Conservation (phyloP, 2,113 vertebrate genomes). For the Leucopsar rothschildi region DNA sequence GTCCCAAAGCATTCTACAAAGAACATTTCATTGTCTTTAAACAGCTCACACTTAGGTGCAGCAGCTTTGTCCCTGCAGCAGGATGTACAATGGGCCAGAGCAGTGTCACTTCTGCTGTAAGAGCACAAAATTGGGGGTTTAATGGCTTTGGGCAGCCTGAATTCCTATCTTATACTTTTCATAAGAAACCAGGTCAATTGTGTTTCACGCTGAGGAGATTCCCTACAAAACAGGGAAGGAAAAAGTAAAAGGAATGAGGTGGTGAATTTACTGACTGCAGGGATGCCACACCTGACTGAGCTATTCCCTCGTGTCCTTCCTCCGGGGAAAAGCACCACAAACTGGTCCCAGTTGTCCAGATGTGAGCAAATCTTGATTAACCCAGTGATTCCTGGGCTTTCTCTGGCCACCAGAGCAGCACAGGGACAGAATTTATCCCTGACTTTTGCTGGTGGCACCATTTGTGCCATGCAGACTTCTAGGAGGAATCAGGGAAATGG, state of each 20-base stretch:
- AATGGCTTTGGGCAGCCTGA: background rate
- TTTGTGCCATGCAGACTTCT: background rate
- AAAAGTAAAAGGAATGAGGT: rapidly evolving
- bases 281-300: background rate
- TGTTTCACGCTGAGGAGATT: background rate
- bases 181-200: background rate
- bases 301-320: rapidly evolving
- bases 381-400: background rate
- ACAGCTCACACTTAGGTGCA: background rate
- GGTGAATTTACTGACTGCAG: background rate
- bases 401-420: background rate
- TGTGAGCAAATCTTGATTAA: background rate
- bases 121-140: background rate
- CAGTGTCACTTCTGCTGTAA: background rate
- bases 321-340: background rate
- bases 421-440: background rate
- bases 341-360: background rate
- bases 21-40: background rate
- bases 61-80: background rate
- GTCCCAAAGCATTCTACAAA: background rate
- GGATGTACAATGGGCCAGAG: background rate
- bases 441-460: background rate
- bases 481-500: background rate
- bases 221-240: background rate
- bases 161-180: background rate